Evolutionary conservation across 64 coral and sea anemone genomes (phyloP).

Genomic region (Stichodactyla helianthus): DNA sequence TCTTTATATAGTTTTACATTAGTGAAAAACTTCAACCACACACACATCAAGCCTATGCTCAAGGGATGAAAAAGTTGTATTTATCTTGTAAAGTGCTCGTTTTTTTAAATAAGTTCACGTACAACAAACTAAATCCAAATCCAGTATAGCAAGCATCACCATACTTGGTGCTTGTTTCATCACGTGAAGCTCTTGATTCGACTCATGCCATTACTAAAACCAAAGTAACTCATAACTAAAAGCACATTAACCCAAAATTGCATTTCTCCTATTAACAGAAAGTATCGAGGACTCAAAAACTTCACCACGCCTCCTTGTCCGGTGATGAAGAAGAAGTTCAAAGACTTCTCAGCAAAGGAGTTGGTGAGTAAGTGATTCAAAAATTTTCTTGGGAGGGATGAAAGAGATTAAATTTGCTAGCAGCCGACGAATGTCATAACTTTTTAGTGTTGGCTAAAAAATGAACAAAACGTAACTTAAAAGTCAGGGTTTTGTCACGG

Average conservation of each 20-base stretch:
- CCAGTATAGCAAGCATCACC: too few species aligned
- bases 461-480: too few species aligned
- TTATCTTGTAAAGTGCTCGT: not conserved
- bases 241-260: too few species aligned
- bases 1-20: not conserved
- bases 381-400: not conserved
- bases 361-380: conserved; percentile 38
- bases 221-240: too few species aligned
- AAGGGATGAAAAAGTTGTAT: not conserved
- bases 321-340: conserved; percentile 68
- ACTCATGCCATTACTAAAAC: too few species aligned
- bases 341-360: conserved; percentile 66
- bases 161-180: too few species aligned
- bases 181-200: too few species aligned
- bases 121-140: too few species aligned
- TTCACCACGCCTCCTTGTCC: conserved; percentile 69
- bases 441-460: too few species aligned
- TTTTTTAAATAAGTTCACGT: too few species aligned
- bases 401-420: not conserved
- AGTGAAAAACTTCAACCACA: not conserved
- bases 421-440: not conserved
- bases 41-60: not conserved
- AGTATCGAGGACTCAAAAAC: conserved; percentile 65
- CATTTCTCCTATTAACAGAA: conserved; percentile 25
- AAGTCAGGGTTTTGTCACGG: too few species aligned